These are phyloP conservation scores for Labrus mixtus DNA, from an alignment of 2,113 vertebrate species.

Conservation along the genomic window DNA sequence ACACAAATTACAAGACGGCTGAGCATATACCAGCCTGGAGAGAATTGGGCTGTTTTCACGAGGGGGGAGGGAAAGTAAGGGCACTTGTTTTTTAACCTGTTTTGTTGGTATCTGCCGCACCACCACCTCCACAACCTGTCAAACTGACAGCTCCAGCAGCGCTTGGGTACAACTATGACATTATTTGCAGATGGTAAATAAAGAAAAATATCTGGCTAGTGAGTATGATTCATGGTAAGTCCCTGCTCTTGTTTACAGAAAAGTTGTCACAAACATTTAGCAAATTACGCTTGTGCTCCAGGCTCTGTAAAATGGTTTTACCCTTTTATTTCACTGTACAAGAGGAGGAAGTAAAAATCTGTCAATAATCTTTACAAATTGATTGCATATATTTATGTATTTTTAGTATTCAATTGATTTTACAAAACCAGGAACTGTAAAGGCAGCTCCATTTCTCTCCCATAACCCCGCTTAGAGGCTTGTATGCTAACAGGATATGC, in stretches of 20 bases:
- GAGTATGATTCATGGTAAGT: constrained; percentile 72
- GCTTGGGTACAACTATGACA: constrained; percentile 63
- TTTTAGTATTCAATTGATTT: constrained; percentile 49
- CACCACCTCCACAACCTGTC: constrained; percentile 70
- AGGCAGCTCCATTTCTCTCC: constrained; percentile 54
- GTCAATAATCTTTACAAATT: constrained; percentile 30
- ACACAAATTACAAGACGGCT: constrained; percentile 51
- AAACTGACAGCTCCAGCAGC: constrained; percentile 70
- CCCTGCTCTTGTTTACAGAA: constrained; percentile 69
- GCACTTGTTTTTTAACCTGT: constrained; percentile 61
- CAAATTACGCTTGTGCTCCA: constrained; percentile 53
- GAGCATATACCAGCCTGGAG: constrained; percentile 38
- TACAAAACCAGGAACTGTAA: constrained; percentile 33
- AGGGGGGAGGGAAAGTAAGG: constrained; percentile 51
- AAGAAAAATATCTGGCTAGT: constrained; percentile 61
- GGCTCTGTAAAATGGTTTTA: constrained; percentile 52
- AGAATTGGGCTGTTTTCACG: constrained; percentile 46
- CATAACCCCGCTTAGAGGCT: constrained; percentile 63
- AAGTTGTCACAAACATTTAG: constrained; percentile 78
- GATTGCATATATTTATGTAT: constrained; percentile 16
- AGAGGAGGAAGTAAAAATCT: constrained; percentile 43
- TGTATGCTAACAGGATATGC: constrained; percentile 66
- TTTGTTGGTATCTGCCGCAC: constrained; percentile 63
- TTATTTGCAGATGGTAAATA: constrained; percentile 73
- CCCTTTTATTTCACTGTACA: constrained; percentile 38